Evolutionary conservation across 2,113 vertebrate species (phyloP).

Genomic region (Sinocyclocheilus grahami): DNA sequence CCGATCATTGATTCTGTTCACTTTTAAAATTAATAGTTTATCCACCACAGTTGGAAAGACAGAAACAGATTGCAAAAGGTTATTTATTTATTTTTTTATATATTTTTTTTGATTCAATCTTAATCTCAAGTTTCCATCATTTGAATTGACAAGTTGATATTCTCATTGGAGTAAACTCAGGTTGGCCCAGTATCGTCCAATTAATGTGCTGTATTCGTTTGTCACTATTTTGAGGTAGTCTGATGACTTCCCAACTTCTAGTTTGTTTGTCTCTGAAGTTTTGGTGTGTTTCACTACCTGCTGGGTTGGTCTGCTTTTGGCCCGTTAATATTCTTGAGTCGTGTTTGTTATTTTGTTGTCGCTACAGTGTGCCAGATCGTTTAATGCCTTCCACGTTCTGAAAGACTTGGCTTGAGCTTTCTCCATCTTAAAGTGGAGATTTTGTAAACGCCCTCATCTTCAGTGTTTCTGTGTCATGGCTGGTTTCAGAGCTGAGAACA

Average conservation of each 20-base stretch:
- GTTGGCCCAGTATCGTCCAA: too few species aligned
- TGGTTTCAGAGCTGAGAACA: conserved; percentile 4
- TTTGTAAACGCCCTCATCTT: conserved; percentile 13
- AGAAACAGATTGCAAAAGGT: too few species aligned
- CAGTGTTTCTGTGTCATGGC: background rate
- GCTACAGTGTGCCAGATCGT: background rate
- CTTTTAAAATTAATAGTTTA: too few species aligned
- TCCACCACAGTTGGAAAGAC: background rate
- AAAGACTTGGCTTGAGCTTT: conserved; percentile 6
- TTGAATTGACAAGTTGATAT: too few species aligned
- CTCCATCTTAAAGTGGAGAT: background rate
- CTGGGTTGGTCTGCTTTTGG: background rate
- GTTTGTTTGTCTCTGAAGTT: background rate
- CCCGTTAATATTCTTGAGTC: background rate
- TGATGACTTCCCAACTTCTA: background rate
- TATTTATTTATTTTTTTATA: too few species aligned
- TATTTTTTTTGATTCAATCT: background rate
- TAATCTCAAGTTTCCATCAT: too few species aligned
- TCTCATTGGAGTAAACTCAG: too few species aligned
- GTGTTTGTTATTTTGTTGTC: background rate
- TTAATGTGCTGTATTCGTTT: too few species aligned
- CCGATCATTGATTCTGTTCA: too few species aligned
- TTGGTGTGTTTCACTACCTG: background rate
- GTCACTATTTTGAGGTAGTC: too few species aligned
- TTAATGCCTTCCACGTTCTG: background rate